Evolutionary conservation across 2,888 invertebrate species (phyloP), one percentile per base, ranked within the genome.

Genomic region (Aelia acuminata): DNA sequence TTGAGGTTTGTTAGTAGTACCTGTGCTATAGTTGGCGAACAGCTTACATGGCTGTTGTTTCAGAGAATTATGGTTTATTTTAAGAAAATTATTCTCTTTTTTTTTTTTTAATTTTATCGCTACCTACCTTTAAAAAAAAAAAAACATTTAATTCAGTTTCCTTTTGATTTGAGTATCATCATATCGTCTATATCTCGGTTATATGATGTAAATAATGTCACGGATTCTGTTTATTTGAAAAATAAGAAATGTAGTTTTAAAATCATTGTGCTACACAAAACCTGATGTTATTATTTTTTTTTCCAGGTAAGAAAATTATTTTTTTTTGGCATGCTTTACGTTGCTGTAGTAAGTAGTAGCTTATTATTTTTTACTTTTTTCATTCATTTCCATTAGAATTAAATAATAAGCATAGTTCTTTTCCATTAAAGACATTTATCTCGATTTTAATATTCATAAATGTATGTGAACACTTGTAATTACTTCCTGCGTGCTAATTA

Each of bases 251-350:
- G 2, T 57, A 57, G 35, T 8, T 70, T 70, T 70, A 35, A 70
- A 35, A 18, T 18, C 18, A 57, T 35, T 70, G 18, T 70, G 15
- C 15, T 35, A 35, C 20, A 35, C 26, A 70, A 35, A 35, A 70
- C 63, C 35, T 70, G 31, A 70, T 70, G 31, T 35, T 70, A 70
- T 70, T 35, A 70, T 70, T 70, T 35, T 57, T 11, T 57, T 70
- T 70, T 70, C 15, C 63, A 70, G 63, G 63, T 70, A 70, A 70
- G 63, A 70, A 70, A 70, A 35, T 70, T 10, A 70, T 70, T 70
- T 70, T 70, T 70, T 70, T 70, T 70, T 70, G 63, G 63, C 63
- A 70, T 70, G 63, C 63, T 70, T 70, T 70, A 70, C 63, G 31
- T 70, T 70, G 63, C 63, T 70, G 63, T 70, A 70, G 63, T 70